These are phyloP conservation scores for Myotis yumanensis DNA, from an alignment of 2,113 vertebrate genomes.

Conservation along the genomic window DNA sequence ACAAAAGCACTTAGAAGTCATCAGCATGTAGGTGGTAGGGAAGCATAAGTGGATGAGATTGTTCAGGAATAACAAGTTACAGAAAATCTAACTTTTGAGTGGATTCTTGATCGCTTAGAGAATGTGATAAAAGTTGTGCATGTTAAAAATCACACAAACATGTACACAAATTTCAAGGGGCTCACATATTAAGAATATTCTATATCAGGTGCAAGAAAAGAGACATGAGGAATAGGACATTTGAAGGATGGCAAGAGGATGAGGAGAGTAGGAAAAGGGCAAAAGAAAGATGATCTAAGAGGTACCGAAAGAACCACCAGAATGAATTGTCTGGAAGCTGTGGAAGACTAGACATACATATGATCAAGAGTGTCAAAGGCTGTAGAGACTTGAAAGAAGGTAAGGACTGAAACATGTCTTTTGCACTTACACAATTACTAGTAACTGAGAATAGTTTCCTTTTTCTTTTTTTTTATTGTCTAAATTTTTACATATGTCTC, in stretches of 20 bases:
- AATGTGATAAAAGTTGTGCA: background rate
- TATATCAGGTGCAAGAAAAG: background rate
- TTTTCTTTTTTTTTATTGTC: no score
- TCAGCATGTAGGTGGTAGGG: background rate
- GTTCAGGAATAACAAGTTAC: background rate
- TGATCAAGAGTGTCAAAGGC: background rate
- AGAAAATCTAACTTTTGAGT: background rate
- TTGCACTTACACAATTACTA: background rate
- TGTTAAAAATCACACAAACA: background rate
- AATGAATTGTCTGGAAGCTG: background rate
- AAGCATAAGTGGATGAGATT: background rate
- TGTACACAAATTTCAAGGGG: background rate
- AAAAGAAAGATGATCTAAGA: background rate
- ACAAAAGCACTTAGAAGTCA: background rate
- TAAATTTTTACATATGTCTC: no score
- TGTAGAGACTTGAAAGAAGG: background rate
- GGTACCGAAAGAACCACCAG: background rate
- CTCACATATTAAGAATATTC: background rate
- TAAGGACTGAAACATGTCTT: background rate
- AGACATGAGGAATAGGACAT: background rate
- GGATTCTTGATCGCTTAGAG: background rate
- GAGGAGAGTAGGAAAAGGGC: background rate
- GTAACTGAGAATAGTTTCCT: background rate
- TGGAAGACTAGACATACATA: background rate
- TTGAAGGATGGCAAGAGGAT: background rate